Conservation (phyloP, 2,888 invertebrate species). For the Phyto melanocephala region DNA sequence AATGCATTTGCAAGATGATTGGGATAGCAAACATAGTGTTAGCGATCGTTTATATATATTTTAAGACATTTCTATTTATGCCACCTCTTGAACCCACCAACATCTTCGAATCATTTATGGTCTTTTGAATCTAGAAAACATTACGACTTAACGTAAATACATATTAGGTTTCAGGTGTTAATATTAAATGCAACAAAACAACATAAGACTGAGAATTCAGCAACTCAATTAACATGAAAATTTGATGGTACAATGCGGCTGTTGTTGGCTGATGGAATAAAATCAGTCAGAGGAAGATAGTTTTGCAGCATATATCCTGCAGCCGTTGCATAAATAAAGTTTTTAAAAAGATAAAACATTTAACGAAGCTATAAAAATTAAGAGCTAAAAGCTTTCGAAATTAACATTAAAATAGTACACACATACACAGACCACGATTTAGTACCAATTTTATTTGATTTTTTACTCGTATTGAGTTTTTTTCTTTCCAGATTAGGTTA, state of each 20-base stretch:
- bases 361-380: constrained; percentile 61
- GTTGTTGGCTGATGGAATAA: background rate
- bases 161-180: constrained; percentile 37
- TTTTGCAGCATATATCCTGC: constrained; percentile 21
- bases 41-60: no score
- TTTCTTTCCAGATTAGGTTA: background rate
- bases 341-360: constrained; percentile 55
- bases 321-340: constrained; percentile 50
- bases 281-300: background rate
- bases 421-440: background rate
- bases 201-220: background rate
- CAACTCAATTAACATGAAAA: constrained; percentile 43
- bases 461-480: constrained; percentile 38
- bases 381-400: constrained; percentile 59
- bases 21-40: no score
- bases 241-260: constrained; percentile 1
- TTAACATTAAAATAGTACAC: background rate
- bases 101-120: no score
- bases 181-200: constrained; percentile 4
- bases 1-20: no score
- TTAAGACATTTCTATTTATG: no score
- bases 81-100: no score
- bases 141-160: no score
- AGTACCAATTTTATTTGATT: constrained; percentile 36
- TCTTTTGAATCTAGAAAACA: no score